A percentile compares a stretch with the other conserved stretches of the same genome.
phyloP scores from a whole-genome alignment of 2,797 vertebrate genomes.

The Poeciliopsis infans region DNA sequence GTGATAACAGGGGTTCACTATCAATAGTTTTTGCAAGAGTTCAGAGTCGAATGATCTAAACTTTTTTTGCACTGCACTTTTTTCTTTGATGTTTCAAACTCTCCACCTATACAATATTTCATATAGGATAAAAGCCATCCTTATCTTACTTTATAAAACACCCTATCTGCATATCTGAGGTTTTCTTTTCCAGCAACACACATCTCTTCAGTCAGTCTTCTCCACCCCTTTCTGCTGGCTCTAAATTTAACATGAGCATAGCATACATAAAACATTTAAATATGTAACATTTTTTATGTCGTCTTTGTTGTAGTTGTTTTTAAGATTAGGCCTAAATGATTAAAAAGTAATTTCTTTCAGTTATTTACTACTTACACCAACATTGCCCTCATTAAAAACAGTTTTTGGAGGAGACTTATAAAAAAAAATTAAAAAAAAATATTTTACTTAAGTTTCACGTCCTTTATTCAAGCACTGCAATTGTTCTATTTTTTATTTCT shows the following conservation, averaged over 20 bases:
- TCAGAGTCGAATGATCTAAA: not conserved
- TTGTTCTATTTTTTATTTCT: not conserved
- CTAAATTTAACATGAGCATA: not conserved
- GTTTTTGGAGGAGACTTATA: not conserved
- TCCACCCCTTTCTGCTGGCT: not conserved
- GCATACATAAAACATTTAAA: not conserved
- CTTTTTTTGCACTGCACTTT: not conserved
- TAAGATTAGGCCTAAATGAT: not conserved
- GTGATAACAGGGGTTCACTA: not conserved
- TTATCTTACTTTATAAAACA: not conserved
- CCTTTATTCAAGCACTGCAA: not conserved
- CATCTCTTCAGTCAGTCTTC: not conserved
- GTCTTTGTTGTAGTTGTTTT: not conserved
- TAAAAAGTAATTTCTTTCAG: not conserved
- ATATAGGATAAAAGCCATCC: not conserved
- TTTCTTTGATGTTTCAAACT: not conserved
- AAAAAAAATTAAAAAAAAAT: not conserved
- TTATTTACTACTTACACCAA: not conserved
- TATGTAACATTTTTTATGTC: not conserved
- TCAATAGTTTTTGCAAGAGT: not conserved
- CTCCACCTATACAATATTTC: not conserved
- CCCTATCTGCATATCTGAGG: not conserved
- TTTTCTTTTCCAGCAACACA: not conserved
- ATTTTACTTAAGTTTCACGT: not conserved
- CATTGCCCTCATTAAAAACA: not conserved